These are phyloP conservation scores for Bettongia penicillata DNA, from an alignment of 2,113 vertebrate species.

Conservation along the genomic window DNA sequence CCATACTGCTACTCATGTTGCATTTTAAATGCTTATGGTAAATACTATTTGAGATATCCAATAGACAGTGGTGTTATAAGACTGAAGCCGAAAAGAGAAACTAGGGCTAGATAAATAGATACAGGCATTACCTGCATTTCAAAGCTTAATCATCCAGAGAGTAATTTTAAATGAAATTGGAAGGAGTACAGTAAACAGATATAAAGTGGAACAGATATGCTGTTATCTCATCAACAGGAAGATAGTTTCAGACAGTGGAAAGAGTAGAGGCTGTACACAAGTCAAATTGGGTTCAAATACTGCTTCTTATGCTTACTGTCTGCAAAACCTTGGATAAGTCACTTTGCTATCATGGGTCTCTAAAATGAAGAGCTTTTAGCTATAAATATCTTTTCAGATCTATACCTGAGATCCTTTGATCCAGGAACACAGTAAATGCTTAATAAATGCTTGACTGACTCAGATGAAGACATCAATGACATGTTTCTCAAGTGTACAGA, in stretches of 20 bases:
- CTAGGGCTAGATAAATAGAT: not conserved
- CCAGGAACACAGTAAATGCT: not conserved
- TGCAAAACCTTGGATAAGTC: not conserved
- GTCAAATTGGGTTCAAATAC: not conserved
- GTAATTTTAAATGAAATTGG: not conserved
- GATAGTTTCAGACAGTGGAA: not conserved
- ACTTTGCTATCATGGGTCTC: not conserved
- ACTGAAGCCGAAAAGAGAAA: not conserved
- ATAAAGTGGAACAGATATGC: not conserved
- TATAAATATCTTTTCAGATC: not conserved
- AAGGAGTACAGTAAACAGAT: not conserved
- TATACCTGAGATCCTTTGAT: not conserved
- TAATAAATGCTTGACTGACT: not conserved
- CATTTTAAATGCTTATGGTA: not conserved
- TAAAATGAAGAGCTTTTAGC: not conserved
- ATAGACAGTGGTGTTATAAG: not conserved
- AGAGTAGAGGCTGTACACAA: not conserved
- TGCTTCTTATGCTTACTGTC: not conserved
- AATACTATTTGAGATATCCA: not conserved
- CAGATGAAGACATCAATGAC: not conserved
- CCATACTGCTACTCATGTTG: not conserved
- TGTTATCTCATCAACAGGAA: not conserved
- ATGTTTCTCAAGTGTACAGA: not conserved
- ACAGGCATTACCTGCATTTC: not conserved
- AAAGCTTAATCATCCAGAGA: not conserved